These are phyloP conservation scores for Cynodonichthys magdalenae DNA, from an alignment of 2,797 vertebrate genomes.

Conservation along the genomic window DNA sequence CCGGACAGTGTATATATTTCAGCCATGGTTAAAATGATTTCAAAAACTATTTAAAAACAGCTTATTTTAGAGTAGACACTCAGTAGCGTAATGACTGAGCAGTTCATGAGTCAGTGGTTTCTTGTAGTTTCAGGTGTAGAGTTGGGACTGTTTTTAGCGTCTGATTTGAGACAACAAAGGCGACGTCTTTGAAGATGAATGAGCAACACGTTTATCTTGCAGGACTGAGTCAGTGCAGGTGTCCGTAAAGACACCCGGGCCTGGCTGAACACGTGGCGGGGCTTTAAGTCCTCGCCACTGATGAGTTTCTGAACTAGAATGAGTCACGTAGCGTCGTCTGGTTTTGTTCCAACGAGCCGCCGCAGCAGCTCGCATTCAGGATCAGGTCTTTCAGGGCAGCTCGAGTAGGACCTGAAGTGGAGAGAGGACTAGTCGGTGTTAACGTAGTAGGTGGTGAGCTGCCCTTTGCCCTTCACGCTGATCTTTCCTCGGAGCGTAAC, in stretches of 20 bases:
- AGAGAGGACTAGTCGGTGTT: constrained; percentile 74
- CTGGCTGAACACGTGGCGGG: background rate
- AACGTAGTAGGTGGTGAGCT: constrained; percentile 89
- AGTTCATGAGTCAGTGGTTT: background rate
- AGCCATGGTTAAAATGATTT: background rate
- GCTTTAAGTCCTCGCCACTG: background rate
- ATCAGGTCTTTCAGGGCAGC: background rate
- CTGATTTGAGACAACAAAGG: constrained; percentile 42
- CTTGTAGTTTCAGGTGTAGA: constrained; percentile 5
- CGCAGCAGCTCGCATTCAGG: background rate
- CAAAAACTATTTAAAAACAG: background rate
- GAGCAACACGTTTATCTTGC: background rate
- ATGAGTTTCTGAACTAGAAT: constrained; percentile 2
- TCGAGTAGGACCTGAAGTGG: constrained; percentile 33
- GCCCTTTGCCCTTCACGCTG: constrained; percentile 91
- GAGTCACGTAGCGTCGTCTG: constrained; percentile 9
- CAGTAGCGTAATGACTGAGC: background rate
- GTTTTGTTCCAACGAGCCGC: background rate
- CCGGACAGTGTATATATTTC: background rate
- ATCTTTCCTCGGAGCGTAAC: constrained; percentile 85
- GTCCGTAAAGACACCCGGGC: background rate
- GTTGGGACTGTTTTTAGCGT: constrained; percentile 43
- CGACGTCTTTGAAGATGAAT: background rate
- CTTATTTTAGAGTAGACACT: background rate
- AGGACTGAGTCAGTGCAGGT: constrained; percentile 11